Conservation (phyloP, 2,113 vertebrate species). For the Phodopus roborovskii region DNA sequence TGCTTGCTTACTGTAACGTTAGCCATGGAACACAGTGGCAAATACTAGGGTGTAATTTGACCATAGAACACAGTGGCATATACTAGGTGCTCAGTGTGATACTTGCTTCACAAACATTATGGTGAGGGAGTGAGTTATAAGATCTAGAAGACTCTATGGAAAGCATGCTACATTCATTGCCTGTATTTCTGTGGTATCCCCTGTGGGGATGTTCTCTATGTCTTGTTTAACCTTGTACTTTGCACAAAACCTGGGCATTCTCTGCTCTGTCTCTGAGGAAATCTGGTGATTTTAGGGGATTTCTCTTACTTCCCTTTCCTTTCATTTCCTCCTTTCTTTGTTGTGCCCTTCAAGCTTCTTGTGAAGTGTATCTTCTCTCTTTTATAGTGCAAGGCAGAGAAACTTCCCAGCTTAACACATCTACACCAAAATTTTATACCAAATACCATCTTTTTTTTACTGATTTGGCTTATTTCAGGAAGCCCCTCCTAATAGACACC, state of each 20-base stretch:
- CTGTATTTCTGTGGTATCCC: background rate
- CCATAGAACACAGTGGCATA: background rate
- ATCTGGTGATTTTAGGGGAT: background rate
- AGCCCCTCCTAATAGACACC: background rate
- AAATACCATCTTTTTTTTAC: background rate
- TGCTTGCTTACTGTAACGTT: background rate
- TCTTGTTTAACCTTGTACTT: background rate
- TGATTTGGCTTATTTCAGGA: constrained; percentile 3
- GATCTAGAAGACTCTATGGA: background rate
- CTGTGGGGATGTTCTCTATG: accelerated
- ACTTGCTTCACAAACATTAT: background rate
- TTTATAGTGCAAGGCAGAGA: background rate
- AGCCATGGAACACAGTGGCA: background rate
- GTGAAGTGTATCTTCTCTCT: background rate
- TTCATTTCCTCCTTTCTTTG: background rate
- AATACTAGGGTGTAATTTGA: background rate
- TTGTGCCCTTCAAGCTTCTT: background rate
- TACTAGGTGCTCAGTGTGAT: background rate
- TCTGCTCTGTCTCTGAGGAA: background rate
- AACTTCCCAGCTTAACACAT: background rate
- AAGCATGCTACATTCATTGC: background rate
- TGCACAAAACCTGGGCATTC: background rate
- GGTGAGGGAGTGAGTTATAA: background rate
- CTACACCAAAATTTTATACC: background rate
- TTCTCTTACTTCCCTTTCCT: background rate